Evolutionary conservation across 2,797 vertebrate species (phyloP), one percentile per base, ranked within the genome.

Genomic region (Microctenopoma stevenorrisi): DNA sequence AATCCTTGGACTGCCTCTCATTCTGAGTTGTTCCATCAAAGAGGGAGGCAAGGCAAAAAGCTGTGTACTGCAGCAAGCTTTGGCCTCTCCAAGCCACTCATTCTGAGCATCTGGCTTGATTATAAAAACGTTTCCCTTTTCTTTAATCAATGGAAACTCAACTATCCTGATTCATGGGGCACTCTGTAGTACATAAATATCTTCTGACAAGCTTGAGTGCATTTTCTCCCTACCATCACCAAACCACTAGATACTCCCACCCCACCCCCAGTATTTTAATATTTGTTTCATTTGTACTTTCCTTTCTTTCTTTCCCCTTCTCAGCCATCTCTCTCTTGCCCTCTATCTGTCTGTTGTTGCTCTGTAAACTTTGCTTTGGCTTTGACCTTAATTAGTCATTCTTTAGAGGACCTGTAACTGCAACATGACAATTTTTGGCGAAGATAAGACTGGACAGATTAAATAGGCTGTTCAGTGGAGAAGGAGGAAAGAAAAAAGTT

Each of bases 141-240:
- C 90, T 92, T 90, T 90, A 94, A 94, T 94, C 92, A 94, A 93
- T 91, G 85, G 75, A 91, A 88, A 90, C 85, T 88, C 78, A 86
- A 86, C 84, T 86, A 83, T 90, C 90, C 84, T 89, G 86, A 92
- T 92, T 92, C 84, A 88, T 84, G 68, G 74, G 73, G 64, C 82
- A 88, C 88, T 91, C 80, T 88, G 81, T 83, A 91, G 87, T 89
- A 88, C 81, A 92, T 90, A 92, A 93, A 94, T 91, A 91, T 89
- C 89, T 87, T 81, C 86, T 89, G 86, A 90, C 88, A 91, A 91
- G 77, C 80, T 76, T 73, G 77, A 75, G 85, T 93, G 80, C 60
- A 47, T 86, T 85, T 60, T 60, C 49, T 26, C 61, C 50, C 48
- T 12, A 63, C 52, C 66, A 64, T 42, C 66, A 61, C 33, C 55